Evolutionary conservation across 2,113 vertebrate genomes (phyloP), one percentile per base, ranked within the genome.

Genomic region (Dolichallabes microphthalmus): DNA sequence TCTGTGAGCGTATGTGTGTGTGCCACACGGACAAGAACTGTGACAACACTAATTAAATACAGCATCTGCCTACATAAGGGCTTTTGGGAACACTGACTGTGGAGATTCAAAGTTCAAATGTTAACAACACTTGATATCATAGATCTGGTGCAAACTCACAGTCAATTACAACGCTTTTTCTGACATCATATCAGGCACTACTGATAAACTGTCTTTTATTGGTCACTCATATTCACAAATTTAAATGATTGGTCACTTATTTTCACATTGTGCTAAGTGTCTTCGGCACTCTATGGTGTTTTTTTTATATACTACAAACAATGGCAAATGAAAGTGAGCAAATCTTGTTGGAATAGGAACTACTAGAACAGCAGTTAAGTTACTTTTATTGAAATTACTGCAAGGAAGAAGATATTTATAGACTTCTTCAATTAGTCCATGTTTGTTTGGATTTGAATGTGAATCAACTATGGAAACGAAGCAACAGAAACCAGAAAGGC

Each of bases 31-130:
- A 68, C 73, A 57, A 50, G 79, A 78, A 7, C 30, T 87, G 87
- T 80, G 87, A 75, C 87, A 91, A 86, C 88, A 85, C 88, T 93
- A 93, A 94, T 94, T 93, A 93, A 93, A 94, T 85, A 89, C 83
- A 92, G 89, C 91, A 93, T 94, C 89, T 93, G 92, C 86, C 86
- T 74, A 83, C 90, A 86, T 86, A 22, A n/a, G 64, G 86, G 80
- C 78, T 81, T 84, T 39, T 76, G 71, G 88, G 88, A 89, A 86
- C 71, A 80, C 80, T 68, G 58, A 84, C 88, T 71, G 85, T 83
- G 57, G 79, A 90, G 77, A 85, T 88, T 88, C 76, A 83, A 90
- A 91, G 84, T 68, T 74, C 81, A 86, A 87, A 88, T 83, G 89
- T 87, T 83, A 86, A 75, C 79, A 85, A 91, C 92, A 91, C 90